Percentiles rank a stretch among this genome's conserved stretches.
phyloP scores from a whole-genome alignment of 2,113 vertebrate genomes.

The Clarias macrocephalus region DNA sequence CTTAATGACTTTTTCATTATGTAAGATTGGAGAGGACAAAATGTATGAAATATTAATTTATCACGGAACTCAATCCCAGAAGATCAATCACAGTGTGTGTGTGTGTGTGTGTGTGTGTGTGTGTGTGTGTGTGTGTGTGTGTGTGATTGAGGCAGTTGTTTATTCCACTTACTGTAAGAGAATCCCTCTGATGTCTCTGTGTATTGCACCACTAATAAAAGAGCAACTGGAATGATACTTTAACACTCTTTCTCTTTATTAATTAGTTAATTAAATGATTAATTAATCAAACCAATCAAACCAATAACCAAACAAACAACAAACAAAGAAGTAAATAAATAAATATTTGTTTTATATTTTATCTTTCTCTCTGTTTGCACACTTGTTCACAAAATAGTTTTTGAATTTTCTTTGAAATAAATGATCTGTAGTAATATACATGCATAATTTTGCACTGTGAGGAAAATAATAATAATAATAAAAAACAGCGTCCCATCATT shows the following conservation, averaged over 20 bases:
- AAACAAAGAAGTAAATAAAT: not conserved
- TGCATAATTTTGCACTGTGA: not conserved
- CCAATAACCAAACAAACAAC: not conserved
- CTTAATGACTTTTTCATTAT: constrained; percentile 19
- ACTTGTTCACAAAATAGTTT: not conserved
- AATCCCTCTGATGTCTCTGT: not conserved
- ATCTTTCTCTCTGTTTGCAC: too few species aligned
- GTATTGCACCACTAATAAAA: not conserved
- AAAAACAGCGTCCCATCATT: not conserved
- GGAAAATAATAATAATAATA: not conserved
- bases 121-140: not conserved
- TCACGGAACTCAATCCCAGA: not conserved
- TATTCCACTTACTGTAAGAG: not conserved
- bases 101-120: constrained; percentile 21
- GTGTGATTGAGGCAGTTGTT: not conserved
- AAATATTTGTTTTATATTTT: not conserved
- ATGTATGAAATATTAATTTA: not conserved
- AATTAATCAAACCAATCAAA: not conserved
- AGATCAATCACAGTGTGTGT: constrained; percentile 8
- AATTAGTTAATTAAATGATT: not conserved
- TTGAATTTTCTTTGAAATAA: not conserved
- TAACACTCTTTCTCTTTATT: not conserved
- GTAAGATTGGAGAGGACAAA: not conserved
- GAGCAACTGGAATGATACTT: not conserved
- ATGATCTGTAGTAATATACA: not conserved